Evolutionary conservation across 2,113 vertebrate genomes (phyloP).

Genomic region (Tiliqua scincoides): DNA sequence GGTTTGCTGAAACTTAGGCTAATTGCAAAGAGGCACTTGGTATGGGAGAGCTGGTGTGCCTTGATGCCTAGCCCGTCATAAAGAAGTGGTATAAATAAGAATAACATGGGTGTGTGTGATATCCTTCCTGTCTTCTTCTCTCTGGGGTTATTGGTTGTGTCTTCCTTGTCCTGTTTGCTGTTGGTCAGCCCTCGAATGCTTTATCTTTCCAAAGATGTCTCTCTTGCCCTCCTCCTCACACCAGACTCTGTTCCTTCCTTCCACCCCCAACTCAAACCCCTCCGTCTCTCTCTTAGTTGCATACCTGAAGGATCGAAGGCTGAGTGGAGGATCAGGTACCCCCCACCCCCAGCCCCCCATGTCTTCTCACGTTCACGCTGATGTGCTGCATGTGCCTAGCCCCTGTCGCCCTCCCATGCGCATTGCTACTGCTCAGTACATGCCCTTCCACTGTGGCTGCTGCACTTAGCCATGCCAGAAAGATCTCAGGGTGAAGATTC

Average conservation of each 20-base stretch:
- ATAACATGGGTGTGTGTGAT: neutral
- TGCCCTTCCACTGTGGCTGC: neutral
- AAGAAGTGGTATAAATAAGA: too few relatives aligned
- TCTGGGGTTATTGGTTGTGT: neutral
- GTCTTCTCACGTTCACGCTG: slow-evolving; percentile 10
- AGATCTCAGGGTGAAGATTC: neutral
- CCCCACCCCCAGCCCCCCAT: slow-evolving; percentile 2
- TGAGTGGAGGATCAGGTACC: slow-evolving; percentile 97
- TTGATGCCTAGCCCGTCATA: neutral
- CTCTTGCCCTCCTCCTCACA: slow-evolving; percentile 15
- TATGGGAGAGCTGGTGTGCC: neutral
- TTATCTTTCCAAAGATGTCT: slow-evolving; percentile 4
- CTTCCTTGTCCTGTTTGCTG: neutral
- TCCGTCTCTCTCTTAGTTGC: slow-evolving; percentile 88
- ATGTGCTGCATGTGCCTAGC: slow-evolving; percentile 47
- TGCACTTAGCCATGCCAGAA: neutral
- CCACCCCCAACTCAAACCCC: slow-evolving; percentile 58
- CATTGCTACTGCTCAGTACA: slow-evolving; percentile 56
- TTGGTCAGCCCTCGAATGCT: rapidly evolving
- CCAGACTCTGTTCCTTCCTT: slow-evolving; percentile 63
- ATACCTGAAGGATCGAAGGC: slow-evolving; percentile 98
- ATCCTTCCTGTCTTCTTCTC: too few relatives aligned
- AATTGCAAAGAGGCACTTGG: neutral
- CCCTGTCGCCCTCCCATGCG: slow-evolving; percentile 1
- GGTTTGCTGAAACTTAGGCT: too few relatives aligned